Evolutionary conservation across 2,797 vertebrate genomes (phyloP).

Genomic region (Gambusia yucatana): DNA sequence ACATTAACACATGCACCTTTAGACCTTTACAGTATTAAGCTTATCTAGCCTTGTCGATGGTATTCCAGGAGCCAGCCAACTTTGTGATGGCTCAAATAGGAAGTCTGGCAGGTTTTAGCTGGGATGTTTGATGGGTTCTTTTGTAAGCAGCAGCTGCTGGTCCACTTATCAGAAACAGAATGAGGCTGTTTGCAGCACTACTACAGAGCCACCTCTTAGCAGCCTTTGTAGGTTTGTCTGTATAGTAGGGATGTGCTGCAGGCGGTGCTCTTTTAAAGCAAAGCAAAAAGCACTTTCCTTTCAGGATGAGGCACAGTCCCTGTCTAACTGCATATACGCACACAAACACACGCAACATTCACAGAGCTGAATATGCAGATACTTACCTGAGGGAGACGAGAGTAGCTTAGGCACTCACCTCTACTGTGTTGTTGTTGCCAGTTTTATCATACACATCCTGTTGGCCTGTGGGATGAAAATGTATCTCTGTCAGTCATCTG

Average conservation of each 20-base stretch:
- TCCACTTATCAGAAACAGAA: slow-evolving; percentile 56
- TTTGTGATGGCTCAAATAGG: slow-evolving; percentile 61
- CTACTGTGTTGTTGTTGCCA: slow-evolving; percentile 91
- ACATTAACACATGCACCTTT: slow-evolving; percentile 22
- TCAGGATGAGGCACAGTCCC: slow-evolving; percentile 47
- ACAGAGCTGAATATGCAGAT: slow-evolving; percentile 42
- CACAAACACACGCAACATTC: slow-evolving; percentile 30
- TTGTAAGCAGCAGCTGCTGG: slow-evolving; percentile 51
- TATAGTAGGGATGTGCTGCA: slow-evolving; percentile 54
- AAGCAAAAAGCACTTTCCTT: slow-evolving; percentile 67
- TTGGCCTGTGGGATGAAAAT: slow-evolving; percentile 85
- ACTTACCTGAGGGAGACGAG: slow-evolving; percentile 69
- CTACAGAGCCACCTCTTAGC: slow-evolving; percentile 50
- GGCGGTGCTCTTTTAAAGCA: slow-evolving; percentile 65
- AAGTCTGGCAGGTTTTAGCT: slow-evolving; percentile 56
- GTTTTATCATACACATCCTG: slow-evolving; percentile 90
- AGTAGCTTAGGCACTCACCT: slow-evolving; percentile 88
- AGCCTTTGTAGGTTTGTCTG: slow-evolving; percentile 57
- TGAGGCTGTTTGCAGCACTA: slow-evolving; percentile 38
- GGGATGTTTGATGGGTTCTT: slow-evolving; percentile 60
- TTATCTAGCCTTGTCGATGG: slow-evolving; percentile 65
- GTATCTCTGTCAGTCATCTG: slow-evolving; percentile 37
- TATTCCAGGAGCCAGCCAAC: slow-evolving; percentile 58
- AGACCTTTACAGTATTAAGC: slow-evolving; percentile 42
- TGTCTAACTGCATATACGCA: slow-evolving; percentile 29